Evolutionary conservation across 2,888 invertebrate genomes (phyloP).

Genomic region (Drosophila villosipedis): DNA sequence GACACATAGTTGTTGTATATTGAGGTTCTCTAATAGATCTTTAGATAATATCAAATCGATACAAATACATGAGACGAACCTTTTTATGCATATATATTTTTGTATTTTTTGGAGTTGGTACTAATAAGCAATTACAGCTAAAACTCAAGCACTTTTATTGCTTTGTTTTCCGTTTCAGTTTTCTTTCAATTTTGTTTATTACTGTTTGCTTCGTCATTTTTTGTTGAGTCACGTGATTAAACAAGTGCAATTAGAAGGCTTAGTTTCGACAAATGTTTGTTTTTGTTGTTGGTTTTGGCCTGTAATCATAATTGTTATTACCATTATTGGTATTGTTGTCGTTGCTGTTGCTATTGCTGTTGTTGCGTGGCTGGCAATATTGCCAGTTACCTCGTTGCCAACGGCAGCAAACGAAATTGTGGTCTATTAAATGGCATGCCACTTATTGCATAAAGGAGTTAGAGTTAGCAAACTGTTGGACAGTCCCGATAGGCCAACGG

Average conservation of each 20-base stretch:
- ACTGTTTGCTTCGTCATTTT: neutral
- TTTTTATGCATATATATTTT: neutral
- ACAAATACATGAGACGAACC: neutral
- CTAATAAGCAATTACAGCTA: neutral
- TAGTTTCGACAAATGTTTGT: conserved; percentile 18
- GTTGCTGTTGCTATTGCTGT: conserved; percentile 7
- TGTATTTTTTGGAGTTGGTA: neutral
- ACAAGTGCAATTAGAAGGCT: conserved; percentile 33
- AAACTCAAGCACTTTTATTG: neutral
- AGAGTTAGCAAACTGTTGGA: neutral
- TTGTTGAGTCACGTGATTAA: conserved; percentile 16
- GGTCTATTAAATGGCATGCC: conserved; percentile 69
- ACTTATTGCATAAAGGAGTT: conserved; percentile 62
- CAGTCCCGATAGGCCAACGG: neutral
- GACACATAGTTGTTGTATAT: neutral
- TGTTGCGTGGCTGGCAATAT: conserved; percentile 37
- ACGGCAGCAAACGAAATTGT: conserved; percentile 60
- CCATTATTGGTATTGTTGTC: conserved; percentile 10
- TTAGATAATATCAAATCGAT: neutral
- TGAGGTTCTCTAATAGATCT: neutral
- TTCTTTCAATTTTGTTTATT: neutral
- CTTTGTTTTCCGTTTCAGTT: neutral
- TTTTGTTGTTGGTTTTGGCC: conserved; percentile 10
- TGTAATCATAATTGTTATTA: conserved; percentile 34
- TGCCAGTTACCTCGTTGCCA: conserved; percentile 29